Evolutionary conservation across 2,888 invertebrate species (phyloP).

Genomic region (Limnephilus auricula): DNA sequence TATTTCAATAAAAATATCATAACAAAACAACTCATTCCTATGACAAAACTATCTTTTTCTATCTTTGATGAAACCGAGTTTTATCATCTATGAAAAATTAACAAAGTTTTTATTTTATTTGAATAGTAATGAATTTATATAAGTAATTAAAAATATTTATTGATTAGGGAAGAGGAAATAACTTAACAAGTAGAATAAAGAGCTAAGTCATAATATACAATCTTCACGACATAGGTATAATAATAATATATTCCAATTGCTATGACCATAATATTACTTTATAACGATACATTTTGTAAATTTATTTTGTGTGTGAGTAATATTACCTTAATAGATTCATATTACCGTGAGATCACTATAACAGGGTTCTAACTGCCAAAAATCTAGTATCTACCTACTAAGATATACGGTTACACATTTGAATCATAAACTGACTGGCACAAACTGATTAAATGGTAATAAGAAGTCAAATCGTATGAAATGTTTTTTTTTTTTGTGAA

Average conservation of each 20-base stretch:
- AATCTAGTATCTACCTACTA: background rate
- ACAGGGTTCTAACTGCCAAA: background rate
- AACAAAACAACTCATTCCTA: background rate
- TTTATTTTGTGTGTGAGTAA: constrained; percentile 34
- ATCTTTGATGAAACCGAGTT: background rate
- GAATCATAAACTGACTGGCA: background rate
- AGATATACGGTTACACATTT: too few relatives aligned
- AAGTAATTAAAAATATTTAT: constrained; percentile 23
- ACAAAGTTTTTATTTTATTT: background rate
- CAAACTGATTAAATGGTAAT: background rate
- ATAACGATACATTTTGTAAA: constrained; percentile 32
- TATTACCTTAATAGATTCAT: constrained; percentile 13
- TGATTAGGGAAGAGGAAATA: constrained; percentile 26
- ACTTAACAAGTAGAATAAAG: constrained; percentile 32
- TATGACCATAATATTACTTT: constrained; percentile 32
- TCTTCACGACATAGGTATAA: constrained; percentile 29
- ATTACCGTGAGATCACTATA: background rate
- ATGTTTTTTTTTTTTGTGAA: background rate
- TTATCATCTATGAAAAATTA: background rate
- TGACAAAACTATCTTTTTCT: background rate
- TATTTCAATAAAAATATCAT: background rate
- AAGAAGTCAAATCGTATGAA: background rate
- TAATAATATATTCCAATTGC: constrained; percentile 21
- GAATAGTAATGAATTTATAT: constrained; percentile 17
- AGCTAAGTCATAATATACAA: constrained; percentile 30